Conservation (phyloP, 2,888 invertebrate genomes). For the Prionchulus punctatus region DNA sequence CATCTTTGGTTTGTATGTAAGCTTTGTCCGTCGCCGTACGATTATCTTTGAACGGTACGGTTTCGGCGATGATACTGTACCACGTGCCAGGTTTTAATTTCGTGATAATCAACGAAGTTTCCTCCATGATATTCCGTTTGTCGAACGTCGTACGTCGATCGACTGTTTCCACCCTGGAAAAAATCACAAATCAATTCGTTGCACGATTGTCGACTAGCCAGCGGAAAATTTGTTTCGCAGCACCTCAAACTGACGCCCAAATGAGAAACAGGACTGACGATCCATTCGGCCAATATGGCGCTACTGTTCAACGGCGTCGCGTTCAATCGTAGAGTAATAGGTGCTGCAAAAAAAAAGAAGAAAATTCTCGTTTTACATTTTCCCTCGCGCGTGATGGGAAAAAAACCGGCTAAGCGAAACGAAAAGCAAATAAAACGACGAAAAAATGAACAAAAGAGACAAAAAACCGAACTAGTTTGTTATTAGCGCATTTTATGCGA, state of each 20-base stretch:
- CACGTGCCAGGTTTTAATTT: not conserved
- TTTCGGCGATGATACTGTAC: conserved; percentile 1
- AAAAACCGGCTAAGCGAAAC: too few relatives aligned
- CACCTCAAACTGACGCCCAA: not conserved
- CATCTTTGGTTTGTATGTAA: not conserved
- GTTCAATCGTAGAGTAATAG: not conserved
- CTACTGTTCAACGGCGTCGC: not conserved
- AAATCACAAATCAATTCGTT: not conserved
- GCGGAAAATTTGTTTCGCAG: not conserved
- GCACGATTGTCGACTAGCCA: not conserved
- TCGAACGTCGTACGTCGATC: not conserved
- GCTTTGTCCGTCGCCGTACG: not conserved
- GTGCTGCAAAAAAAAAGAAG: not conserved
- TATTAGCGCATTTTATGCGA: too few relatives aligned
- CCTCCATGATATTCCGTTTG: not conserved
- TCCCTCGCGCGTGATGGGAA: too few relatives aligned
- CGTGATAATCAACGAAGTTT: not conserved
- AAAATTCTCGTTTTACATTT: too few relatives aligned
- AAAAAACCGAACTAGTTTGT: too few relatives aligned
- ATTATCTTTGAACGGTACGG: not conserved
- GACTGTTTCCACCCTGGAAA: not conserved
- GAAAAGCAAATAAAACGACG: too few relatives aligned
- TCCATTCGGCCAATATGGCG: not conserved
- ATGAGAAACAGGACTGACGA: not conserved
- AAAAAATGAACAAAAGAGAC: too few relatives aligned